Conservation (phyloP, 2,888 invertebrate genomes). For the Copidosoma aretas region DNA sequence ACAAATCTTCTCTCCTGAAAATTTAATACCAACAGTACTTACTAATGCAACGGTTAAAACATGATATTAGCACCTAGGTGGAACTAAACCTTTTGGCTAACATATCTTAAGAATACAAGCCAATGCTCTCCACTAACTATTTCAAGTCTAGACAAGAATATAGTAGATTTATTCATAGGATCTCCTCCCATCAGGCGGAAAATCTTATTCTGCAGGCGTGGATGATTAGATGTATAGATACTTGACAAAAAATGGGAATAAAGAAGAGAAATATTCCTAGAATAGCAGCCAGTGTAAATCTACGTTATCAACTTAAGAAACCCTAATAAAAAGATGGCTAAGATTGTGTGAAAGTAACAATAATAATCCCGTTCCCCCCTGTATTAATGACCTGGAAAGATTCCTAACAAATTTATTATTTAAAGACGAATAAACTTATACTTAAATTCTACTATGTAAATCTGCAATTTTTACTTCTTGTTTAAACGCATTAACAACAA, state of each 20-base stretch:
- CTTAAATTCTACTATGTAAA: too few relatives aligned
- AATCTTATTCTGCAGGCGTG: slow-evolving; percentile 8
- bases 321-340: too few relatives aligned
- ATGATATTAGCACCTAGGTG: slow-evolving; percentile 36
- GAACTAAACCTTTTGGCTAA: slow-evolving; percentile 38
- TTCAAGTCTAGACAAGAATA: slow-evolving; percentile 16
- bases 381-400: too few relatives aligned
- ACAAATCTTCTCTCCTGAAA: slow-evolving; percentile 38
- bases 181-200: slow-evolving; percentile 13
- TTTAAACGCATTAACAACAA: too few relatives aligned
- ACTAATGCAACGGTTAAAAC: slow-evolving; percentile 21
- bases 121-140: slow-evolving; percentile 27
- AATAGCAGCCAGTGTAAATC: too few relatives aligned
- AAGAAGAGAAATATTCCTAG: too few relatives aligned
- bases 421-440: too few relatives aligned
- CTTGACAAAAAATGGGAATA: too few relatives aligned
- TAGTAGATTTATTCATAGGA: slow-evolving; percentile 8
- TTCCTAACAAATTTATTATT: too few relatives aligned
- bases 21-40: slow-evolving; percentile 37
- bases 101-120: slow-evolving; percentile 32
- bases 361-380: neutral
- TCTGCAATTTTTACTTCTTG: too few relatives aligned
- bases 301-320: too few relatives aligned
- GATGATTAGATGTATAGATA: neutral
- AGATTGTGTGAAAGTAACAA: too few relatives aligned